Conservation (phyloP, 2,797 vertebrate genomes). For the Lophotriccus pileatus region DNA sequence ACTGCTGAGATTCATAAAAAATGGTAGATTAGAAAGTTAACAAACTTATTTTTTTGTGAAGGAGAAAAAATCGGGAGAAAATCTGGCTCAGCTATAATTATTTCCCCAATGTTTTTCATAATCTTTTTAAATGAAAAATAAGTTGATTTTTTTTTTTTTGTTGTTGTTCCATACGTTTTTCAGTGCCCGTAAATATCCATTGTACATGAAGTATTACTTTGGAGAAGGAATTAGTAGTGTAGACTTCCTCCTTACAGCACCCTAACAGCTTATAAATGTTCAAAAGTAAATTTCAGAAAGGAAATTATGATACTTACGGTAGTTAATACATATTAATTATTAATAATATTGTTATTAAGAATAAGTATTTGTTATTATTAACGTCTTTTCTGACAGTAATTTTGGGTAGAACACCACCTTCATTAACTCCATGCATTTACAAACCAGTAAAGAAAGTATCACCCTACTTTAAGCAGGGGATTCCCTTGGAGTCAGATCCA, state of each 20-base stretch:
- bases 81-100: background rate
- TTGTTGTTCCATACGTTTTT: background rate
- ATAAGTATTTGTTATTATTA: background rate
- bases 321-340: background rate
- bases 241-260: background rate
- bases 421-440: background rate
- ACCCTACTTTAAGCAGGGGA: background rate
- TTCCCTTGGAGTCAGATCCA: background rate
- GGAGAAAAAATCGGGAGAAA: background rate
- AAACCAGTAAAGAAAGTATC: background rate
- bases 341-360: background rate
- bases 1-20: background rate
- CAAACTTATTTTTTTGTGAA: background rate
- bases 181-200: background rate
- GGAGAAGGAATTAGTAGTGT: background rate
- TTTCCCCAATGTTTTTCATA: background rate
- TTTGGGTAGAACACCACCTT: background rate
- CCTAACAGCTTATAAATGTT: background rate
- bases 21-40: background rate
- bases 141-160: background rate
- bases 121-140: background rate
- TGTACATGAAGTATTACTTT: background rate
- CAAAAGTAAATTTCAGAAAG: conserved; percentile 1
- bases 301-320: background rate
- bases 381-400: background rate